Conservation (phyloP, 2,113 vertebrate species). For the Pantherophis guttatus region DNA sequence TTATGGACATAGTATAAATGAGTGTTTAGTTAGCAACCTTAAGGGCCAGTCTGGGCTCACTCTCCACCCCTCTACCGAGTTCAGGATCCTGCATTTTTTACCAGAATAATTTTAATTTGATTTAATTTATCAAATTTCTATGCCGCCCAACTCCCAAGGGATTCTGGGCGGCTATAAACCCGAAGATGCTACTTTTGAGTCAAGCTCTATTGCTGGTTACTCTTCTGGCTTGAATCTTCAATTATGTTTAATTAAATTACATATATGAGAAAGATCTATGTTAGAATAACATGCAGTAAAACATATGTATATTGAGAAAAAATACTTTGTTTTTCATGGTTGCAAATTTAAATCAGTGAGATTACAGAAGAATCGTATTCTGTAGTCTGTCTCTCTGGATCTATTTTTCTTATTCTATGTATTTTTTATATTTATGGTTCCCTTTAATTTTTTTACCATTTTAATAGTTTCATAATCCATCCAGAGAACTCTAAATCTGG, state of each 20-base stretch:
- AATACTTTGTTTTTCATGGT: conserved; percentile 21
- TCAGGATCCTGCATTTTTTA: neutral
- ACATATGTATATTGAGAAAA: conserved; percentile 1
- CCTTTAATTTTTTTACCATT: neutral
- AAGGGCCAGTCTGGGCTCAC: too few relatives aligned
- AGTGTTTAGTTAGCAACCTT: neutral
- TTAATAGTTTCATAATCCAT: neutral
- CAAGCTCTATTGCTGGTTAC: conserved; percentile 44
- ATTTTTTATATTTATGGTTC: neutral
- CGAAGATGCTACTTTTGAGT: conserved; percentile 35
- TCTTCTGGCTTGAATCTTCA: conserved; percentile 19
- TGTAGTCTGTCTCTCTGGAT: conserved; percentile 22
- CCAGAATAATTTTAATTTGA: neutral
- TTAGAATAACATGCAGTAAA: conserved; percentile 34
- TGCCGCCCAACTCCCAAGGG: too few relatives aligned
- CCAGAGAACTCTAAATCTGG: neutral
- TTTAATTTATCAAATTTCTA: too few relatives aligned
- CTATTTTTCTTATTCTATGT: neutral
- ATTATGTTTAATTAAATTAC: conserved; percentile 40
- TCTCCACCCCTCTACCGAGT: neutral
- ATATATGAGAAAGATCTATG: conserved; percentile 35
- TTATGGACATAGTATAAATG: neutral
- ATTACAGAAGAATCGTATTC: conserved; percentile 12
- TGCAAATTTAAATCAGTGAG: conserved; percentile 24
- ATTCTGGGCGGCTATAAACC: neutral